phyloP scores from a whole-genome alignment of 2,797 vertebrate species.

The Amblyraja radiata region DNA sequence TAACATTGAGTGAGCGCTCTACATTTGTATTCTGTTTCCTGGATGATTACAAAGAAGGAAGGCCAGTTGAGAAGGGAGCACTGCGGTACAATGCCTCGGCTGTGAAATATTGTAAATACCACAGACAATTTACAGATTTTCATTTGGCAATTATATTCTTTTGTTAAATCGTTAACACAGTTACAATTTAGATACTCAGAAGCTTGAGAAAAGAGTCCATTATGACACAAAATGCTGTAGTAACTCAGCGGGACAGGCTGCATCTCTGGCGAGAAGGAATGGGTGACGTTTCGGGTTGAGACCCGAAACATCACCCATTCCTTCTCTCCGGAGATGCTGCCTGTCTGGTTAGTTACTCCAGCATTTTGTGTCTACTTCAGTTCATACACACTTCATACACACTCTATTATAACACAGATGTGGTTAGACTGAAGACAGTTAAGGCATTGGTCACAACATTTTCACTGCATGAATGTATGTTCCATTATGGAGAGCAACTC shows the following conservation, averaged over 20 bases:
- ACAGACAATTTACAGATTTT: not conserved
- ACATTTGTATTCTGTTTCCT: not conserved
- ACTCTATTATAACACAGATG: not conserved
- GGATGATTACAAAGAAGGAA: not conserved
- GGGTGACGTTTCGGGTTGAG: too few relatives aligned
- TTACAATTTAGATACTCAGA: not conserved
- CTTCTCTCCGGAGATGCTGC: too few relatives aligned
- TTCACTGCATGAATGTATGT: not conserved
- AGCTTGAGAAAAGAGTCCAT: not conserved
- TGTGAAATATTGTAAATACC: not conserved
- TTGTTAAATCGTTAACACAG: not conserved
- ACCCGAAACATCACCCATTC: too few relatives aligned
- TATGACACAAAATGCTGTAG: too few relatives aligned
- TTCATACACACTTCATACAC: too few relatives aligned
- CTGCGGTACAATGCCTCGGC: not conserved
- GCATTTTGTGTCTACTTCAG: too few relatives aligned
- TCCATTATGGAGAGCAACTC: not conserved
- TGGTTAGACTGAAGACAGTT: not conserved
- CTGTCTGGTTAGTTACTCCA: too few relatives aligned
- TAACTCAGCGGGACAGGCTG: too few relatives aligned
- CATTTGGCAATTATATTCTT: not conserved
- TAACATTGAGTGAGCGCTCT: not conserved
- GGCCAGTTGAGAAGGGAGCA: not conserved
- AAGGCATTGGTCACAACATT: not conserved
- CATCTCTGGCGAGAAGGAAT: too few relatives aligned